phyloP scores from a whole-genome alignment of 2,113 vertebrate genomes.

The Lophura nycthemera region DNA sequence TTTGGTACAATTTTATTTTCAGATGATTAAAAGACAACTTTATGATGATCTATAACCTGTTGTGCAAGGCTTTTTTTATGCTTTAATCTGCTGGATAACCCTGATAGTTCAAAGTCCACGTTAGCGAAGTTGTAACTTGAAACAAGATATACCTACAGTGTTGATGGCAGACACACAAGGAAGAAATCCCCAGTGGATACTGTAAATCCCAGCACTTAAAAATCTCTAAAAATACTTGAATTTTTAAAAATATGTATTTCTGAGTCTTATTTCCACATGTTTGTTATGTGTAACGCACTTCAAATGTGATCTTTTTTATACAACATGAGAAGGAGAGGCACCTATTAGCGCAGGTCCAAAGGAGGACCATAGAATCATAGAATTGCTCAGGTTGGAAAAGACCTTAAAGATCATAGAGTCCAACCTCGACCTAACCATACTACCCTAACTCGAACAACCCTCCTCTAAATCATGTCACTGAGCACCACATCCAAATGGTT shows the following conservation, averaged over 20 bases:
- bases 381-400: too few species aligned
- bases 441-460: too few species aligned
- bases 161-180: not conserved
- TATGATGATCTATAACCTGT: not conserved
- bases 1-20: not conserved
- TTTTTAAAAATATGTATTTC: not conserved
- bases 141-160: not conserved
- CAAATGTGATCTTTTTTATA: not conserved
- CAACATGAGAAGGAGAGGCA: not conserved
- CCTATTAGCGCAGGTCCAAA: not conserved
- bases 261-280: not conserved
- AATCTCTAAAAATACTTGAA: not conserved
- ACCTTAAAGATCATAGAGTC: too few species aligned
- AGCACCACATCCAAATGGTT: too few species aligned
- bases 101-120: not conserved
- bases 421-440: too few species aligned
- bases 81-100: not conserved
- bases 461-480: too few species aligned
- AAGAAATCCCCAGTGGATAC: not conserved
- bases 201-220: not conserved
- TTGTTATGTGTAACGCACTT: not conserved
- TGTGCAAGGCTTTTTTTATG: not conserved
- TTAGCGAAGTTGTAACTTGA: not conserved
- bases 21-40: not conserved
- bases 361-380: not conserved